Evolutionary conservation across 2,797 vertebrate genomes (phyloP), one percentile per base, ranked within the genome.

Genomic region (Fratercula arctica): DNA sequence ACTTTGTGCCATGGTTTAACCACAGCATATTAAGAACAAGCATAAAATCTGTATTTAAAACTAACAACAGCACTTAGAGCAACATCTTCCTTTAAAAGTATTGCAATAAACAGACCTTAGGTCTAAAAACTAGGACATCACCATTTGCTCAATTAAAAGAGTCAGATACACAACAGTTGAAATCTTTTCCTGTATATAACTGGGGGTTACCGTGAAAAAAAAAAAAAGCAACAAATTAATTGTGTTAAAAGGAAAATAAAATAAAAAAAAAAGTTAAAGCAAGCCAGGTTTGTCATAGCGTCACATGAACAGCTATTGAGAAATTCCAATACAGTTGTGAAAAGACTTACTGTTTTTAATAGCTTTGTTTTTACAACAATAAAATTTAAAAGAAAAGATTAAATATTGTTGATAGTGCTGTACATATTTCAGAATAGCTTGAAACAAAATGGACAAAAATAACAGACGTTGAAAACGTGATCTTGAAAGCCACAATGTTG

Each of bases 51-150:
- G 97, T 97, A 97, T 99, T 99, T 98, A 98, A 99, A 99, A 99
- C 99, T 99, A 99, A 99, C 98, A 99, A 99, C 98, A 99, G 99
- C 98, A 99, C 98, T 99, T 98, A 98, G 98, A 99, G 98, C 98
- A 98, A 99, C 98, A 98, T 98, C 98, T 98, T 98, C 98, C 97
- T 98, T 98, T 98, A 98, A 99, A 98, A 99, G 98, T 99, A 99
- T 99, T 99, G 98, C 98, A 98, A 98, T 99, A 98, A 94, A 99
- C 98, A 99, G 99, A 99, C 99, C 98, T 98, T 98, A 98, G 98
- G 98, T 98, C 98, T 99, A 98, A 98, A 98, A 98, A 98, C 98
- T 98, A 99, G 98, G 98, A 99, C 98, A 99, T 98, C 98, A 99
- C 98, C 98, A 98, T 98, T 97, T 98, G 98, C 98, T 99, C 98